Evolutionary conservation across 2,888 invertebrate species (phyloP).

Genomic region (Bombyx huttoni): DNA sequence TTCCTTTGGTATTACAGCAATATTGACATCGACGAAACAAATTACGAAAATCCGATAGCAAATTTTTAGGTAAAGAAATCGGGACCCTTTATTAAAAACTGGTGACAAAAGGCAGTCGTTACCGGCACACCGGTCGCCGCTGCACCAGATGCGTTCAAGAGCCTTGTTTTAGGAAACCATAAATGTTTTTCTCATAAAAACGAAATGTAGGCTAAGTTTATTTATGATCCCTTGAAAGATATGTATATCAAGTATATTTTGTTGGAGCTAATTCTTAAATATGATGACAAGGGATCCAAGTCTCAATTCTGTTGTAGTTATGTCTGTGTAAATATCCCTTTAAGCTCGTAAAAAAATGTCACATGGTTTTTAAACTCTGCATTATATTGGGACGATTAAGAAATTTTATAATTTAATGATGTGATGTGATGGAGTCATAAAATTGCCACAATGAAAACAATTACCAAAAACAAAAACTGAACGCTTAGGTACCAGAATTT

Average conservation of each 20-base stretch:
- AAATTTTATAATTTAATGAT: no score
- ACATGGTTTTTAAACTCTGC: no score
- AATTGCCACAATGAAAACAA: no score
- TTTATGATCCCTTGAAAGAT: neutral
- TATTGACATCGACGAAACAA: neutral
- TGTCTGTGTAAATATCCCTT: no score
- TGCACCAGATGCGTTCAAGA: conserved; percentile 16
- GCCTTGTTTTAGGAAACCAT: conserved; percentile 4
- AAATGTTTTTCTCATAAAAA: neutral
- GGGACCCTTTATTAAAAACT: neutral
- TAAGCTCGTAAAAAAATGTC: no score
- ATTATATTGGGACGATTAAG: no score
- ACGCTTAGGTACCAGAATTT: no score
- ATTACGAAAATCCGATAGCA: neutral
- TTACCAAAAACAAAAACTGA: no score
- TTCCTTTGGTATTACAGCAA: no score
- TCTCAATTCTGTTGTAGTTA: no score
- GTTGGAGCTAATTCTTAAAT: neutral
- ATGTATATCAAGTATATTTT: neutral
- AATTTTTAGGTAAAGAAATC: neutral
- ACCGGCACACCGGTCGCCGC: conserved; percentile 12
- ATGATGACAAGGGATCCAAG: no score
- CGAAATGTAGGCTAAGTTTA: neutral
- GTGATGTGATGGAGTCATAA: no score
- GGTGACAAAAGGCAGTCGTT: conserved; percentile 10